Base-by-base conservation (phyloP, 2,113 vertebrate species). In the Hippocampus guttulatus region DNA sequence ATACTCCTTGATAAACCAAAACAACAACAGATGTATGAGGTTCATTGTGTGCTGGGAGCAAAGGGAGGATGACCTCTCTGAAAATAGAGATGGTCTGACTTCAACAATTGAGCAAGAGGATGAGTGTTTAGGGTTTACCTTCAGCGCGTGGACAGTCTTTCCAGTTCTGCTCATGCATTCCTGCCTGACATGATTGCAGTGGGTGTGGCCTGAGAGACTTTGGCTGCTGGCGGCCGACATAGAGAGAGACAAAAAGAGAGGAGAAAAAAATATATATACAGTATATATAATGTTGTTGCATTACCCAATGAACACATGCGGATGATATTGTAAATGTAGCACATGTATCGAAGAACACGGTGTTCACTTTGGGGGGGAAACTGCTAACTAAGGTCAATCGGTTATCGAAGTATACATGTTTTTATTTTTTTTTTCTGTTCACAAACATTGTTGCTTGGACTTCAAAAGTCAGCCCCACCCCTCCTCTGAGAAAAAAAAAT, bases 141-240 rank as follows among this genome's bases (percentile, higher is more conserved):
- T 12, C 41, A 21, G 41, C n/a, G 43, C n/a, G 43, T 45, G 43
- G 61, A 40, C 84, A 79, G 89, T 88, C 89, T 90, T 92, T 91
- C 91, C 90, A 91, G 92, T 92, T 93, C 90, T 92, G 88, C 90
- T 84, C 80, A 81, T 90, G 85, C 88, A 92, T 92, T 92, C 91
- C 90, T 92, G 85, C 83, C 84, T 87, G 86, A 90, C 90, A 81
- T 92, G 90, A 91, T 90, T 92, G 86, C 89, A 90, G 90, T 91
- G 85, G 92, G 92, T 91, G 92, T 92, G 91, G 91, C 83, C 85
- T 81, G 77, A 80, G 73, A 91, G 87, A 91, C 89, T 90, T 89
- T 90, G 87, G 90, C 91, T 92, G 91, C 91, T 90, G 91, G 90
- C 88, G 87, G 91, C 87, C 73, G 52, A 70, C 85, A 38, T 38